These are phyloP conservation scores for Hyperoplus lanceolatus DNA, from an alignment of 2,797 vertebrate species.

Conservation along the genomic window DNA sequence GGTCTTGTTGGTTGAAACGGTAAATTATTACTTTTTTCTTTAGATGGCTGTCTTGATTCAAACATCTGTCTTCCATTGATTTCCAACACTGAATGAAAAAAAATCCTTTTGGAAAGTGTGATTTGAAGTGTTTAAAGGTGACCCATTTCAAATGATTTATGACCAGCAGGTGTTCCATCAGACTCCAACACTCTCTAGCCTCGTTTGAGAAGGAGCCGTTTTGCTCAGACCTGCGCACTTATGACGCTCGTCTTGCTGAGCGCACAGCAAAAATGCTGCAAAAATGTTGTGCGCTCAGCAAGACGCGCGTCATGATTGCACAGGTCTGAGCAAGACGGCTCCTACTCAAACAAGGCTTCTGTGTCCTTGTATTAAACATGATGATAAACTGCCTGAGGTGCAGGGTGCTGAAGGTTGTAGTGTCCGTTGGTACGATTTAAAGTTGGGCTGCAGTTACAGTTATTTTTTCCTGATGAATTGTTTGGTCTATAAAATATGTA, in stretches of 20 bases:
- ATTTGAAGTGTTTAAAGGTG: slow-evolving; percentile 25
- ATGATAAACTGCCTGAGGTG: not conserved
- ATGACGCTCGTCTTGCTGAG: too few species aligned
- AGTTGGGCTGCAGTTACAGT: not conserved
- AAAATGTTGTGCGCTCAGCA: too few species aligned
- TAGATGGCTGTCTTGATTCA: slow-evolving; percentile 7
- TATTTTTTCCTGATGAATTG: not conserved
- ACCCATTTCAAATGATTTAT: slow-evolving; percentile 19
- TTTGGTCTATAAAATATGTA: not conserved
- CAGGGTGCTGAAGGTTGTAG: not conserved
- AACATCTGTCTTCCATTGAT: slow-evolving; percentile 40
- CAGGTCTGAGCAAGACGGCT: too few species aligned
- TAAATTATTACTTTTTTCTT: not conserved
- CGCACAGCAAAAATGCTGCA: too few species aligned
- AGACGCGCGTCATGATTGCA: too few species aligned
- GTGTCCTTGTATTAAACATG: too few species aligned
- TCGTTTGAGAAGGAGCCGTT: too few species aligned
- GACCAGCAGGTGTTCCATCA: slow-evolving; percentile 10
- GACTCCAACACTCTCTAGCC: not conserved
- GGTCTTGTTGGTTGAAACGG: too few species aligned
- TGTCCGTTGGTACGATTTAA: not conserved
- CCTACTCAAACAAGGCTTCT: too few species aligned
- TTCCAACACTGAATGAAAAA: slow-evolving; percentile 9
- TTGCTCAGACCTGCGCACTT: too few species aligned
- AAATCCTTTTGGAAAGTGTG: slow-evolving; percentile 16